Evolutionary conservation across 2,797 vertebrate genomes (phyloP), one percentile per base, ranked within the genome.

Genomic region (Sebastes trivittatus): DNA sequence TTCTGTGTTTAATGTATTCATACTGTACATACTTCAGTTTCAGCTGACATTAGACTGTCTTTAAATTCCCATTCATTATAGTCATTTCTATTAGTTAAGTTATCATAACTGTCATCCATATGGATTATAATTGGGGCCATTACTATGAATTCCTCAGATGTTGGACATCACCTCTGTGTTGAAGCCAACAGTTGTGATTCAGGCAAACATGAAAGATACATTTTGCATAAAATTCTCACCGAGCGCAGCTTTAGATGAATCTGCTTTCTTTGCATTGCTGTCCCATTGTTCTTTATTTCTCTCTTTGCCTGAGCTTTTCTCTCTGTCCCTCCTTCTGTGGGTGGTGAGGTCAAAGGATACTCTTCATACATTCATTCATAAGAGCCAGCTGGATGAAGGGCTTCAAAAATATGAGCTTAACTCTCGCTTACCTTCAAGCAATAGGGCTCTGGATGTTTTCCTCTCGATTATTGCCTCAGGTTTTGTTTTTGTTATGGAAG

Each of bases 281-380:
- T 64, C 52, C 52, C 32, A 59, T 79, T 82, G 27, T 78, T 81
- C 69, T 80, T 61, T 75, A 27, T 80, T 42, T 75, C 54, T 84
- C 55, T 71, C 25, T 77, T 36, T 81, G 52, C 46, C 73, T 78
- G 46, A 83, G 72, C n/a, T 11, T 82, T 80, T 69, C 38, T 77
- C 56, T 77, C 60, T 56, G 65, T 70, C 60, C 46, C 34, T 85
- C 67, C 58, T 74, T 66, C 62, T 79, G 86, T 88, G 86, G 82
- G 87, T 75, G 84, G 73, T 78, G 65, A 89, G 89, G 92, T 93
- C 83, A 92, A 88, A 87, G 85, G 77, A 82, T 69, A 67, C 11
- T 52, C 85, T 84, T 94, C 89, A 92, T 92, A 59, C 86, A 90
- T 93, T 91, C 78, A 93, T 92, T 90, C 88, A 93, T 92, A 82